phyloP scores from a whole-genome alignment of 2,113 vertebrate species.

The Arenaria interpres region DNA sequence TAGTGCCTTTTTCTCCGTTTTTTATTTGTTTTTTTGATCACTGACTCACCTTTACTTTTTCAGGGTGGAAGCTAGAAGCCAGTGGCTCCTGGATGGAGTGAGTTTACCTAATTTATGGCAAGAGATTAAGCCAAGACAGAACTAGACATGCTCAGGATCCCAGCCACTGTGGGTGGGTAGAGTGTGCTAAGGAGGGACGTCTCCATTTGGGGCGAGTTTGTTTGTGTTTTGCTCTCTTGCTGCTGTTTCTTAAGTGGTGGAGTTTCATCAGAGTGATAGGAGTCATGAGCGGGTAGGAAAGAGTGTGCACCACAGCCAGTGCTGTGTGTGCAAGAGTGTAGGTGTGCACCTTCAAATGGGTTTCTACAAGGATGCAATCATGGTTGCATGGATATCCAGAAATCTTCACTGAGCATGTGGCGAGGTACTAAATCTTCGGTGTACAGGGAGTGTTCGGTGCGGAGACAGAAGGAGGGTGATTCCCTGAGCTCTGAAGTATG shows the following conservation, averaged over 20 bases:
- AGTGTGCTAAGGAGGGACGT: not conserved
- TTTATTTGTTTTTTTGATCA: constrained; percentile 55
- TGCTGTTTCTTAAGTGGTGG: not conserved
- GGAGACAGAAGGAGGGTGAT: not conserved
- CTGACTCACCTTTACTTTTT: constrained; percentile 34
- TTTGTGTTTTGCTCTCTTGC: not conserved
- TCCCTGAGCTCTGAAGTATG: not conserved
- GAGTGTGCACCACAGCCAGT: not conserved
- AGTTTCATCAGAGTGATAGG: not conserved
- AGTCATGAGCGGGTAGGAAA: not conserved
- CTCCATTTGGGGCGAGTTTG: not conserved
- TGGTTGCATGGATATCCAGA: not conserved
- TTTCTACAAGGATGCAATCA: not conserved
- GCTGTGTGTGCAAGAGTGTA: not conserved
- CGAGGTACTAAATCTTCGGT: not conserved
- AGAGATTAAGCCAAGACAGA: not conserved
- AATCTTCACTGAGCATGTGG: not conserved
- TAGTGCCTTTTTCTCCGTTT: constrained; percentile 44
- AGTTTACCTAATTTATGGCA: not conserved
- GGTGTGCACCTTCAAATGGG: not conserved
- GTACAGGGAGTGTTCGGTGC: not conserved
- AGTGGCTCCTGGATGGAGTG: not conserved
- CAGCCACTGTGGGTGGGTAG: not conserved
- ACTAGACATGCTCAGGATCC: not conserved
- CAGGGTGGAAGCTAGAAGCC: not conserved